Base-by-base conservation (phyloP, 2,113 vertebrate genomes). In the Stegastes partitus region DNA sequence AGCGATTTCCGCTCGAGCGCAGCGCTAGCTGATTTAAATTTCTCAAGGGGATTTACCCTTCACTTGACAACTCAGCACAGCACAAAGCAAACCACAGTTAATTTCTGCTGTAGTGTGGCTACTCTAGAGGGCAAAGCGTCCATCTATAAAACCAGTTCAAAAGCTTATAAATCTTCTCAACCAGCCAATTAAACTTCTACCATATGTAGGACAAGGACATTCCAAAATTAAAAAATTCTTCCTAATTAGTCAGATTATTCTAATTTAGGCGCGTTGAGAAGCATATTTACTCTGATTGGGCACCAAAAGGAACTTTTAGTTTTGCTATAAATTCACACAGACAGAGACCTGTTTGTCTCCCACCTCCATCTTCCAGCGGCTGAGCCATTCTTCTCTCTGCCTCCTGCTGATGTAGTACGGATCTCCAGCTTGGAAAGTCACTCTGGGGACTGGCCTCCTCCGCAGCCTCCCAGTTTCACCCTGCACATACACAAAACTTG, bases 391-490 rank as follows among this genome's bases (percentile, higher is more conserved):
- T 63, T 99, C 98, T 82, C 94, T 94, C 91, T 98, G 98, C 92
- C 96, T 95, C 93, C 96, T 97, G 96, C 97, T 99, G 94, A 99
- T 96, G 94, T 98, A 97, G 94, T 96, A 99, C 11, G 98, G 97
- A 91, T 99, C 98, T 81, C 98, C 98, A 0, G 98, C 98, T 93
- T 99, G 98, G 94, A 97, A 99, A 82, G 97, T 98, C 91, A 96
- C 96, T 71, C 97, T 95, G 85, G 95, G 98, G 93, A 98, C 95
- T 0, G 97, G 97, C 86, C 96, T 96, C 94, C 97, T 96, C 77
- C 98, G 96, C 90, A 99, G 96, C 82, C 96, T 94, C 88, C 96
- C 94, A 42, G 96, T 90, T 61, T 96, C 96, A 72, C 95, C 96
- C 96, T 97, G 95, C 74, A 79, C 68, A 87, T 77, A 82, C 54